These are phyloP conservation scores for Drosophila burlai DNA, from an alignment of 1,140 invertebrate species.

Conservation along the genomic window DNA sequence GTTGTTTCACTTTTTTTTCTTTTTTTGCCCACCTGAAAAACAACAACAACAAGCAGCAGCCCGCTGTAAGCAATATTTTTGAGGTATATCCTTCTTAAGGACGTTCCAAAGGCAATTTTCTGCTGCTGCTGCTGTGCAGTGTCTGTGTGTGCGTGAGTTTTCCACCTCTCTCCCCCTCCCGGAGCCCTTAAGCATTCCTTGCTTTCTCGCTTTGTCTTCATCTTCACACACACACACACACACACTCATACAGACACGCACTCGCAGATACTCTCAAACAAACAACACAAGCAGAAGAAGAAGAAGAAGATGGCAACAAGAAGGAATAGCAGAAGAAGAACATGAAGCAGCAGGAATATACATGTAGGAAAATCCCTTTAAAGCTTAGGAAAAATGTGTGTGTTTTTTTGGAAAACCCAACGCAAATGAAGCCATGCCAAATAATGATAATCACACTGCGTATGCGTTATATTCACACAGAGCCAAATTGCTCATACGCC, in stretches of 20 bases:
- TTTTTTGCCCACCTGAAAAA: constrained; percentile 35
- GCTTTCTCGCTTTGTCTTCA: constrained; percentile 30
- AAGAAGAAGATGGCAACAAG: constrained; percentile 8
- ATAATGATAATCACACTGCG: constrained; percentile 5
- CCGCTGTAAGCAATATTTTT: constrained; percentile 73
- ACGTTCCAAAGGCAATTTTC: constrained; percentile 84
- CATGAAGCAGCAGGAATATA: constrained; percentile 2
- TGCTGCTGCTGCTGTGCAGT: constrained; percentile 26
- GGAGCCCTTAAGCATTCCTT: constrained; percentile 35
- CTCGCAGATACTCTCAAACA: constrained; percentile 3
- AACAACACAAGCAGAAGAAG: constrained; percentile 6
- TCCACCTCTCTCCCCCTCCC: not conserved
- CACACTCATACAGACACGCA: not conserved
- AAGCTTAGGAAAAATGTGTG: constrained; percentile 12
- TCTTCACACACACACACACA: constrained; percentile 22
- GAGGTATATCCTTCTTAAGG: constrained; percentile 83
- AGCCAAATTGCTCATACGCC: not conserved
- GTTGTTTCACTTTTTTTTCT: constrained; percentile 12
- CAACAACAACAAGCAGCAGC: constrained; percentile 28
- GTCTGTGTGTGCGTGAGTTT: constrained; percentile 41
- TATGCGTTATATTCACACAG: constrained; percentile 13
- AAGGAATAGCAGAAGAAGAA: constrained; percentile 6
- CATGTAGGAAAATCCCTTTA: constrained; percentile 25
- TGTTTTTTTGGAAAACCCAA: not conserved
- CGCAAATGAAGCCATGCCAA: constrained; percentile 1